These are phyloP conservation scores for Mythimna loreyi DNA, from an alignment of 2,888 invertebrate genomes.

Conservation along the genomic window DNA sequence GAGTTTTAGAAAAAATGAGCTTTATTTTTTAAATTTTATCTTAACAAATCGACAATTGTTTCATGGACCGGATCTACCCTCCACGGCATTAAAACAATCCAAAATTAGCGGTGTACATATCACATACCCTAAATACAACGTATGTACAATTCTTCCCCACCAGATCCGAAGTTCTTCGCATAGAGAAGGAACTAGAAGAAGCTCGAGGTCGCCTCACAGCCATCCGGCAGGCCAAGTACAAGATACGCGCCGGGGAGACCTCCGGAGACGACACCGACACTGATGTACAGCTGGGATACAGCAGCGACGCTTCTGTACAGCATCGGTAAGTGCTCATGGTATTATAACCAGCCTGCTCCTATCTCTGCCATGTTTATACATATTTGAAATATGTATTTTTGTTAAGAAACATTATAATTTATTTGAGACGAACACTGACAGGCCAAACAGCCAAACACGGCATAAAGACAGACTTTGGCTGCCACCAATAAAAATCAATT, in stretches of 20 bases:
- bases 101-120: neutral
- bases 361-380: too few species aligned
- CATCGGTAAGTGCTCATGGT: neutral
- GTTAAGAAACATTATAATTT: too few species aligned
- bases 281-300: constrained; percentile 80
- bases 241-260: constrained; percentile 92
- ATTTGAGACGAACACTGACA: too few species aligned
- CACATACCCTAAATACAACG: neutral
- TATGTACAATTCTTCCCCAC: neutral
- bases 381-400: too few species aligned
- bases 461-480: too few species aligned
- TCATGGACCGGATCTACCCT: too few species aligned
- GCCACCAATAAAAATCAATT: too few species aligned
- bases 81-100: too few species aligned
- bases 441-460: too few species aligned
- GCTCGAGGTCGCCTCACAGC: constrained; percentile 97
- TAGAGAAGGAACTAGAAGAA: constrained; percentile 98
- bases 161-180: constrained; percentile 96
- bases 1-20: too few species aligned
- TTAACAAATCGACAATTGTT: too few species aligned
- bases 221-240: constrained; percentile 98
- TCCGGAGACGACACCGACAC: constrained; percentile 93
- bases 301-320: constrained; percentile 71
- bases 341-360: neutral
- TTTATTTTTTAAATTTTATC: too few species aligned